These are phyloP conservation scores for Sphaerophoria rueppellii DNA, from an alignment of 2,888 invertebrate genomes.

Conservation along the genomic window DNA sequence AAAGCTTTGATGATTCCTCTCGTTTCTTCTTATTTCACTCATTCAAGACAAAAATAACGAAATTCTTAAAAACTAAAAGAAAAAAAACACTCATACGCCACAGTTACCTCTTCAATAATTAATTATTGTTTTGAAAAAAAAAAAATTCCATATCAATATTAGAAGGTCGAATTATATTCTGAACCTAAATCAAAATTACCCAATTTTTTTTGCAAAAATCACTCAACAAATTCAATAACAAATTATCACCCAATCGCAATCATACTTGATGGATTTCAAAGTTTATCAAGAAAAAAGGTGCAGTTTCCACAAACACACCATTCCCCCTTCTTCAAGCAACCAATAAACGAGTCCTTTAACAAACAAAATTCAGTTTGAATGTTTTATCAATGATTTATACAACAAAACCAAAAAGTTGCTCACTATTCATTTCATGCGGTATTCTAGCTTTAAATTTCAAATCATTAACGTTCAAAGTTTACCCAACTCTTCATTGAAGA, in stretches of 20 bases:
- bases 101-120: neutral
- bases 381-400: too few species aligned
- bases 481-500: slow-evolving; percentile 22
- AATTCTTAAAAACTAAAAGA: neutral
- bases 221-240: too few species aligned
- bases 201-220: too few species aligned
- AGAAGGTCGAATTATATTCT: too few species aligned
- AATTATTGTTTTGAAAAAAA: neutral
- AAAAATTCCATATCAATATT: too few species aligned
- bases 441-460: slow-evolving; percentile 14
- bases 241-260: neutral
- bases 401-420: neutral
- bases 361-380: neutral
- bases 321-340: neutral
- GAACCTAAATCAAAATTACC: too few species aligned
- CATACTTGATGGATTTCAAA: neutral
- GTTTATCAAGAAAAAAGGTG: neutral
- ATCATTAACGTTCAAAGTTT: slow-evolving; percentile 23
- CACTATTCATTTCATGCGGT: neutral
- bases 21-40: too few species aligned
- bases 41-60: neutral
- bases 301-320: neutral
- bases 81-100: slow-evolving; percentile 6
- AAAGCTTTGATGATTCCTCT: too few species aligned
- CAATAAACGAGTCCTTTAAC: slow-evolving; percentile 1